Evolutionary conservation across 2,113 vertebrate genomes (phyloP), one percentile per base, ranked within the genome.

Genomic region (Cricetomys ansorgei): DNA sequence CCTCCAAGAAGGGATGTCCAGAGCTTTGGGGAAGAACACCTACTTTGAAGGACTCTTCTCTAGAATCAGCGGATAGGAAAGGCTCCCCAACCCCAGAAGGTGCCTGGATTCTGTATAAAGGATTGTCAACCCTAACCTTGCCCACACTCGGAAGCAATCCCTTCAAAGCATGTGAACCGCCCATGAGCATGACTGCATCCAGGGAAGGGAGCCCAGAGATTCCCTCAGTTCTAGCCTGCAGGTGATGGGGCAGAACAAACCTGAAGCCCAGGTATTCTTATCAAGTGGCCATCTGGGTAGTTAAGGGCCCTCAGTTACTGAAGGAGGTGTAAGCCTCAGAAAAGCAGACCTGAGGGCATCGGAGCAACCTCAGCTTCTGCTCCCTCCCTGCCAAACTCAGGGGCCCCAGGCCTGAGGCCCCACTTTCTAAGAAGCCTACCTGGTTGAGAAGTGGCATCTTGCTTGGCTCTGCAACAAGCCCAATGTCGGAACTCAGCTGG

Each of bases 341-440:
- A n/a, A 81, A 86, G 55, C 48, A 65, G 40, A 37, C 88, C 76
- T 31, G 23, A 29, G 1, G 29, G 50, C 67, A 48, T 3, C 0
- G 1, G 29, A 13, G 34, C 48, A 37, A 40, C 1, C 1, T 9
- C 23, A 17, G 31, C 59, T 45, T 64, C 72, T n/a, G 69, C 89
- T 73, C 96, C 96, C 96, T 96, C 93, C 75, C 75, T 43, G 37
- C 31, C 77, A 21, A 16, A 48, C 43, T n/a, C 43, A 17, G 3
- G 45, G 77, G 88, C 91, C 85, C 34, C 3, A 69, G 62, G 34
- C 88, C 72, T 3, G 1, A 11, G 50, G 72, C 86, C 81, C 0
- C 1, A 2, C 67, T 64, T 23, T 40, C 93, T 70, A 70, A 65
- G 67, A 88, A 37, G 97, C 97, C 97, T 98, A 96, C 97, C 96